Base-by-base conservation (phyloP, 2,797 vertebrate genomes). In the Artibeus lituratus region DNA sequence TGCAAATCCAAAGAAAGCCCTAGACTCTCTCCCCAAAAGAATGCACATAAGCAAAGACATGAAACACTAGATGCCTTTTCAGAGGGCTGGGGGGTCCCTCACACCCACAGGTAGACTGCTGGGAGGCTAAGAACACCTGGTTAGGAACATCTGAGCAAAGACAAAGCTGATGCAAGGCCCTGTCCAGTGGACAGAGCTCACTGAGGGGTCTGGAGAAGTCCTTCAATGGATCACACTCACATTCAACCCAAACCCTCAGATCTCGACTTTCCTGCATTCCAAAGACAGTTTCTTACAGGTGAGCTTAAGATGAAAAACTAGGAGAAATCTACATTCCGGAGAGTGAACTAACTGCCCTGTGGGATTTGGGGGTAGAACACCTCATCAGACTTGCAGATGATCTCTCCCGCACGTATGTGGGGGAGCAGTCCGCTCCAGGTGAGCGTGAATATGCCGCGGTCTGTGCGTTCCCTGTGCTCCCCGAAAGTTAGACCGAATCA, bases 381-480 rank as follows among this genome's bases (percentile, higher is more conserved):
- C 39, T 24, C 80, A 97, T 95, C 92, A 82, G 96, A 95, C 95
- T 97, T 97, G 97, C 94, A 95, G 95, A 97, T 97, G 65, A 69
- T 59, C 93, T 94, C 94, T 92, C 85, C 94, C 91, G 91, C 83
- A 57, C n/a, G 37, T 14, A 55, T 0, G 0, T 3, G 91, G 74
- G 78, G 32, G 83, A 96, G 89, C 95, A 84, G 65, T 94, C 92
- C 91, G 94, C 95, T 95, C 96, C 91, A 96, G 95, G 96, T 95
- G 95, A 96, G 67, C 74, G 70, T 3, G 92, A 91, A 86, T 84
- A 82, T n/a, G 47, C 78, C 11, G 0, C 0, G 8, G 10, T 82
- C 85, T 35, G 74, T 83, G 87, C 6, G 10, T 70, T 87, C 94
- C 73, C 74, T 77, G 0, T 32, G 44, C 70, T 83, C 39, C 90